These are phyloP conservation scores for Capricornis sumatraensis DNA, from an alignment of 2,113 vertebrate genomes.

Conservation along the genomic window DNA sequence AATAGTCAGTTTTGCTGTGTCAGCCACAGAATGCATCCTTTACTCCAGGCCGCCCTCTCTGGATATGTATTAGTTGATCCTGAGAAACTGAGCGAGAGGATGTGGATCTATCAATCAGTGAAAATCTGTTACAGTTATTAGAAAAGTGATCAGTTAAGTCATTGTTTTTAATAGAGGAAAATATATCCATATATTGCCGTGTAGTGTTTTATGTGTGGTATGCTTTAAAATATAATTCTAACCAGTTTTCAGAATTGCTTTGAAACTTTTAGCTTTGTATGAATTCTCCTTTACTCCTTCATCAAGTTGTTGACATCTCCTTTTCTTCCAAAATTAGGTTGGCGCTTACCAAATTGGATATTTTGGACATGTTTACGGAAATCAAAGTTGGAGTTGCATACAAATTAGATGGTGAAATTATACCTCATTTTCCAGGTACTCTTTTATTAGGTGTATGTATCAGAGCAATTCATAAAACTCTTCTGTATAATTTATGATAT, in stretches of 20 bases:
- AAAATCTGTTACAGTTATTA: not conserved
- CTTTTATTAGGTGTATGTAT: not conserved
- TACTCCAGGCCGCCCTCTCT: not conserved
- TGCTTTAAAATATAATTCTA: not conserved
- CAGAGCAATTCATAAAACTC: not conserved
- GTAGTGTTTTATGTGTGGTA: not conserved
- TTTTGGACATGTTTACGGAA: slow-evolving; percentile 93
- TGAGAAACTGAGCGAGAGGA: not conserved
- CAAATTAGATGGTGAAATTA: slow-evolving; percentile 89
- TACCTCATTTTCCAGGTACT: slow-evolving; percentile 98
- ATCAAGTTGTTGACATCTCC: not conserved
- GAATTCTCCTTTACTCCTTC: not conserved
- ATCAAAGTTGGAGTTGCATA: slow-evolving; percentile 96
- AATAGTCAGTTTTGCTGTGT: not conserved
- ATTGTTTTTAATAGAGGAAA: not conserved
- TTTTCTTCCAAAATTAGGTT: slow-evolving; percentile 81
- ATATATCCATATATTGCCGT: not conserved
- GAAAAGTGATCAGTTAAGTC: not conserved
- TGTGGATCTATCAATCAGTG: not conserved
- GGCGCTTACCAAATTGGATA: slow-evolving; percentile 98
- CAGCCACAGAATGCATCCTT: not conserved
- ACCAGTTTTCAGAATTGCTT: slow-evolving; percentile 41
- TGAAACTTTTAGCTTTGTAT: slow-evolving; percentile 34
- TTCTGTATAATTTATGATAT: not conserved
- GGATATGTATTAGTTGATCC: not conserved